Percentiles rank a stretch among this genome's conserved stretches.
These are phyloP conservation scores for Cylindroiulus punctatus DNA, from an alignment of 2,888 invertebrate genomes.

Conservation along the genomic window DNA sequence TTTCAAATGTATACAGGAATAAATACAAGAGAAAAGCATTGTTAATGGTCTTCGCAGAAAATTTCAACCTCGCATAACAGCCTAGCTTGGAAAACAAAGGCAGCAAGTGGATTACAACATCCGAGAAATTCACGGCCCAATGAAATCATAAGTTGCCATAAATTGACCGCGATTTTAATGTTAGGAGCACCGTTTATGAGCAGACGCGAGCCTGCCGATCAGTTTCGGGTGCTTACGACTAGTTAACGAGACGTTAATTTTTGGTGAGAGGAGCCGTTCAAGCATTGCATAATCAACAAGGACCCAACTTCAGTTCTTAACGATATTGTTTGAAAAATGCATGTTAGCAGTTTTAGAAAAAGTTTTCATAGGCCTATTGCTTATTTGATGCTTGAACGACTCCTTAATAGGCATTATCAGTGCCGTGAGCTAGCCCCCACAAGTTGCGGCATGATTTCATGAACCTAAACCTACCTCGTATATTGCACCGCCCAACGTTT, in stretches of 20 bases:
- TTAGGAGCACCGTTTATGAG: neutral
- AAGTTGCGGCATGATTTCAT: slow-evolving; percentile 12
- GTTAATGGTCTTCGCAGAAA: neutral
- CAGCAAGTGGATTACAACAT: neutral
- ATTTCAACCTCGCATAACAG: neutral
- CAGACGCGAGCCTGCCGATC: neutral
- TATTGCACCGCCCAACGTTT: slow-evolving; percentile 61
- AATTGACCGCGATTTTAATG: neutral
- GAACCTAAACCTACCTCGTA: slow-evolving; percentile 54
- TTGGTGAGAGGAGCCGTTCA: slow-evolving; percentile 1
- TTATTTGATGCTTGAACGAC: neutral
- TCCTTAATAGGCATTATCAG: neutral
- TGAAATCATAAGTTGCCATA: slow-evolving; percentile 18
- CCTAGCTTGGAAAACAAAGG: neutral
- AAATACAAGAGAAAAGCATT: slow-evolving; percentile 8
- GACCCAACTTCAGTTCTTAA: neutral
- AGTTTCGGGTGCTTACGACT: neutral
- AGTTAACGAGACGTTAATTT: neutral
- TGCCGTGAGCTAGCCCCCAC: slow-evolving; percentile 11
- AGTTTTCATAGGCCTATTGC: neutral
- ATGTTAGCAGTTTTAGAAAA: neutral
- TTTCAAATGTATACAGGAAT: slow-evolving; percentile 5
- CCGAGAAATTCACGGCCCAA: slow-evolving; percentile 18
- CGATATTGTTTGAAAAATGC: neutral
- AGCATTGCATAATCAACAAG: neutral